These are phyloP conservation scores for Astreopora myriophthalma DNA, from an alignment of 64 coral and sea anemone species.

Conservation along the genomic window DNA sequence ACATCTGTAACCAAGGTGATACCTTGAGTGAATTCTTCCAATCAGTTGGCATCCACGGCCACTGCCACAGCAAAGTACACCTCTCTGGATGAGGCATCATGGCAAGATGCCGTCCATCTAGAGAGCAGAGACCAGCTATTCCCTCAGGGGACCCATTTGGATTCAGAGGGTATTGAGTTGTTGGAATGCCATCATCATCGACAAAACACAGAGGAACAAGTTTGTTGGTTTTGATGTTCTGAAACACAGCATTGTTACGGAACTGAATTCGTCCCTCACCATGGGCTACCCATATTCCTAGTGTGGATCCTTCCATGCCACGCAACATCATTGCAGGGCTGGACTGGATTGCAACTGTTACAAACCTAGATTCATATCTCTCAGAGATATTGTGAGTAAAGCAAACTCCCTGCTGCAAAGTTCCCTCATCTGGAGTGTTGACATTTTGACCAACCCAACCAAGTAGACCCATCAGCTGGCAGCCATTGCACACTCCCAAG, in stretches of 20 bases:
- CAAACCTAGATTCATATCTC: constrained; percentile 92
- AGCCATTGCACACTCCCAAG: constrained; percentile 95
- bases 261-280: constrained; percentile 89
- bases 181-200: constrained; percentile 82
- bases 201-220: constrained; percentile 81
- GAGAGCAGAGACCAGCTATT: constrained; percentile 91
- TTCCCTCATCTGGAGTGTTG: not conserved
- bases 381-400: constrained; percentile 97
- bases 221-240: constrained; percentile 75
- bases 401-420: constrained; percentile 84
- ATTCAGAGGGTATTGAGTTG: constrained; percentile 90
- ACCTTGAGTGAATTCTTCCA: constrained; percentile 73
- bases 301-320: constrained; percentile 91
- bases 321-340: constrained; percentile 91
- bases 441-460: constrained; percentile 85
- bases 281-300: constrained; percentile 96
- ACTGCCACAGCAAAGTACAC: constrained; percentile 94
- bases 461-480: constrained; percentile 90
- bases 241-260: constrained; percentile 49
- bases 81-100: constrained; percentile 99
- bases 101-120: constrained; percentile 93
- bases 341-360: constrained; percentile 80
- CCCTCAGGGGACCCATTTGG: constrained; percentile 95
- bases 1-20: constrained; percentile 96
- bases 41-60: constrained; percentile 95